These are phyloP conservation scores for Drosophila micromelanica DNA, from an alignment of 1,140 invertebrate genomes.

Conservation along the genomic window DNA sequence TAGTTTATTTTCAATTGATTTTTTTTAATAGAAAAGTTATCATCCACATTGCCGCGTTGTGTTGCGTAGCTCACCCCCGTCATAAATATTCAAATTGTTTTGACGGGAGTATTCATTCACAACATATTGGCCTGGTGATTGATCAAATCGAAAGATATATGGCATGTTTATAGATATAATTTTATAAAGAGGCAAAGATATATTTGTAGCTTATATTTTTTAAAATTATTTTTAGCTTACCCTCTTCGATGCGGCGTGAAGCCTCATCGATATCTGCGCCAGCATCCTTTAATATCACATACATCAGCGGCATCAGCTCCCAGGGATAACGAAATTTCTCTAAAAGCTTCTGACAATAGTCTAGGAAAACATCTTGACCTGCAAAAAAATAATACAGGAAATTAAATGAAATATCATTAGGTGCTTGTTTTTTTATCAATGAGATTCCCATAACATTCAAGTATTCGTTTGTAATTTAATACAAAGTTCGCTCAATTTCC, in stretches of 20 bases:
- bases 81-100: constrained; percentile 89
- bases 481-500: constrained; percentile 29
- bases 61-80: constrained; percentile 88
- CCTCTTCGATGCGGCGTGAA: constrained; percentile 88
- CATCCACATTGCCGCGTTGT: constrained; percentile 90
- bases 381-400: constrained; percentile 58
- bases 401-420: neutral
- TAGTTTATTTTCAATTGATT: neutral
- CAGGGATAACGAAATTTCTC: constrained; percentile 89
- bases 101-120: constrained; percentile 89
- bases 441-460: constrained; percentile 7
- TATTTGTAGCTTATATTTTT: neutral
- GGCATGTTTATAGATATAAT: constrained; percentile 4
- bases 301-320: constrained; percentile 90
- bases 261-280: constrained; percentile 89
- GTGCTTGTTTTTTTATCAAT: neutral
- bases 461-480: constrained; percentile 28
- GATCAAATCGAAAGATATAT: constrained; percentile 62
- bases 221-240: constrained; percentile 84
- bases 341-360: constrained; percentile 89
- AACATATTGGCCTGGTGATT: constrained; percentile 84
- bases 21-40: constrained; percentile 83
- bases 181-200: constrained; percentile 6
- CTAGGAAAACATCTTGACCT: constrained; percentile 87
- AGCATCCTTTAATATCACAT: constrained; percentile 89